phyloP scores from a whole-genome alignment of 2,888 invertebrate genomes.

The Masnerella sp. region DNA sequence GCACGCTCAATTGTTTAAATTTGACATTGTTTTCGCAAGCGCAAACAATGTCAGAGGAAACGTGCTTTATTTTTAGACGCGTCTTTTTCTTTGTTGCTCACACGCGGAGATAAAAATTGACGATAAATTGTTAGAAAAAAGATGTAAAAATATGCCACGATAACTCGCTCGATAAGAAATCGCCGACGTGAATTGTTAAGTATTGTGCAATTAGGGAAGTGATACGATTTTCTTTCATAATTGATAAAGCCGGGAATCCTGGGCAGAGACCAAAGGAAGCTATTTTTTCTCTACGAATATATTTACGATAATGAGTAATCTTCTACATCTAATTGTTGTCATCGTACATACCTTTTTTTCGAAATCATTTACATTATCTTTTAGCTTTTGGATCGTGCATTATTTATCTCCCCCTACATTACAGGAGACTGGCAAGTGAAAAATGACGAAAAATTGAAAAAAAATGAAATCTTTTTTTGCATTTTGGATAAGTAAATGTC shows the following conservation, averaged over 20 bases:
- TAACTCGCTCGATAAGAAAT: constrained; percentile 33
- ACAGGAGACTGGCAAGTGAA: no score
- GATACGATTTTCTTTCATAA: constrained; percentile 42
- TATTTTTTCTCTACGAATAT: not conserved
- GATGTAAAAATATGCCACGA: constrained; percentile 37
- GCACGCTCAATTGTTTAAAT: no score
- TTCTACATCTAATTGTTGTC: no score
- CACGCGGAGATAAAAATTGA: not conserved
- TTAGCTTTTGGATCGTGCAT: no score
- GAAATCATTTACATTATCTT: no score
- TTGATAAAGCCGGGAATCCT: constrained; percentile 21
- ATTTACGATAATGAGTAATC: not conserved
- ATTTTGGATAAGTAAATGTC: no score
- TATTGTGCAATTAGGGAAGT: constrained; percentile 51
- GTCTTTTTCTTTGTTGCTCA: not conserved
- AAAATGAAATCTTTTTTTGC: no score
- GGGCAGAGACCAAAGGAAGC: constrained; percentile 6
- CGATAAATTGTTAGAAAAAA: constrained; percentile 10
- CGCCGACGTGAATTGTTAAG: constrained; percentile 17
- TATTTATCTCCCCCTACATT: no score
- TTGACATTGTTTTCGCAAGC: not conserved
- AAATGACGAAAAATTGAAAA: no score
- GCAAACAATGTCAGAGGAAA: not conserved
- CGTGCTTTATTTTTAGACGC: no score
- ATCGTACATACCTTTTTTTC: no score